phyloP scores from a whole-genome alignment of 23 tunicate genomes.

The Trididemnum miniatum region DNA sequence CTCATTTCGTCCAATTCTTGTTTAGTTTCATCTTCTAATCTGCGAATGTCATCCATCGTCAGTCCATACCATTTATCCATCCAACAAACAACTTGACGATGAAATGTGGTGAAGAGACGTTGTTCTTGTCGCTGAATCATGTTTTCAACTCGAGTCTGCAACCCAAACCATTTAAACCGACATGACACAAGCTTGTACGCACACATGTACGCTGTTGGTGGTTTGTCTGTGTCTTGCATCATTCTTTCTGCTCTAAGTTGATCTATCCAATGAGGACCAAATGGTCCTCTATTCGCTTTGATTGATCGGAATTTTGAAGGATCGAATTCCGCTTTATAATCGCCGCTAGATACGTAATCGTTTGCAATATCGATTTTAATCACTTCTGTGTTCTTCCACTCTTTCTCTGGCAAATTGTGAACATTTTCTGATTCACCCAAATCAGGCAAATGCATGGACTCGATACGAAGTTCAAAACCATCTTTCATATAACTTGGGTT shows the following conservation, averaged over 20 bases:
- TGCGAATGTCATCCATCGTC: slow-evolving; percentile 85
- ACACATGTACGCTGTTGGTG: slow-evolving; percentile 63
- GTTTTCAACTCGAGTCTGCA: slow-evolving; percentile 70
- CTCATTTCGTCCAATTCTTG: slow-evolving; percentile 68
- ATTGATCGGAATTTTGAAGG: slow-evolving; percentile 30
- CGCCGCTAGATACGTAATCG: slow-evolving; percentile 27
- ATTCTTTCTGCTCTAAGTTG: slow-evolving; percentile 20
- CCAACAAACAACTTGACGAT: slow-evolving; percentile 93
- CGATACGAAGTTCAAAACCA: slow-evolving; percentile 40
- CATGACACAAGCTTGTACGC: slow-evolving; percentile 90
- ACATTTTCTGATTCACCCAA: slow-evolving; percentile 66
- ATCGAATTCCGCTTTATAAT: slow-evolving; percentile 50
- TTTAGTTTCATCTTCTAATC: slow-evolving; percentile 84
- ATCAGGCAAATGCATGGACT: slow-evolving; percentile 48
- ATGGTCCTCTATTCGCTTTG: slow-evolving; percentile 36
- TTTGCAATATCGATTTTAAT: slow-evolving; percentile 63
- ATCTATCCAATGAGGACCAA: slow-evolving; percentile 52
- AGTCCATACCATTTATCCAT: slow-evolving; percentile 88
- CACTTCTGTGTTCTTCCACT: slow-evolving; percentile 43
- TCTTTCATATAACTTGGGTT: slow-evolving; percentile 77
- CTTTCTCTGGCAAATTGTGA: slow-evolving; percentile 34
- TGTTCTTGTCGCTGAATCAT: slow-evolving; percentile 66
- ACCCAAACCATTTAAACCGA: slow-evolving; percentile 79
- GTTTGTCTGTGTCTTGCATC: background rate
- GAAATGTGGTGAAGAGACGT: slow-evolving; percentile 72